These are phyloP conservation scores for Acropternis orthonyx DNA, from an alignment of 2,797 vertebrate genomes.

Conservation along the genomic window DNA sequence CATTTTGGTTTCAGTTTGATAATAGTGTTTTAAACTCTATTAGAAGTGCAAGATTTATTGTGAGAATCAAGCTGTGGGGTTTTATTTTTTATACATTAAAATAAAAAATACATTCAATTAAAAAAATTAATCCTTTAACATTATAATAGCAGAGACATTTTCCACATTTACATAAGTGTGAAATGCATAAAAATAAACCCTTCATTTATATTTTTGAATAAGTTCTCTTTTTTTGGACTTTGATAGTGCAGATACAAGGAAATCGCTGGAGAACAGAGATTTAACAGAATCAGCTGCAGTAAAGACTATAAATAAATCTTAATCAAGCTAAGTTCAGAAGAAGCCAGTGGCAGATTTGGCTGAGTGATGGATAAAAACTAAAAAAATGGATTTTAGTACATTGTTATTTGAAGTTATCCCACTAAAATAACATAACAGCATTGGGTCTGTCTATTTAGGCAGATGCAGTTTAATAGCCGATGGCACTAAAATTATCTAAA, in stretches of 20 bases:
- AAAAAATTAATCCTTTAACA: background rate
- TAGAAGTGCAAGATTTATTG: slow-evolving; percentile 3
- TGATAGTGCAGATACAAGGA: background rate
- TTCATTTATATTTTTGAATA: background rate
- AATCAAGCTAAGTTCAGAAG: background rate
- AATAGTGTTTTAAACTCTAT: background rate
- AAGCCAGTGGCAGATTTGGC: background rate
- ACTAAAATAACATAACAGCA: background rate
- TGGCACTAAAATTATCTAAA: background rate
- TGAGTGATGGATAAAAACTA: background rate
- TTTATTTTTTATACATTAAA: slow-evolving; percentile 6
- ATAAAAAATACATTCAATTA: background rate
- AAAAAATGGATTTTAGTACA: background rate
- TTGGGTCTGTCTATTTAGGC: background rate
- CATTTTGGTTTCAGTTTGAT: background rate
- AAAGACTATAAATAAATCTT: background rate
- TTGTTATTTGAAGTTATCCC: background rate
- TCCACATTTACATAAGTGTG: background rate
- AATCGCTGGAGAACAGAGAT: background rate
- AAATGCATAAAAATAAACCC: background rate
- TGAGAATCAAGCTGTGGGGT: background rate
- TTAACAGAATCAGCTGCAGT: background rate
- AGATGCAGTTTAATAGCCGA: background rate
- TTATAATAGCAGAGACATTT: background rate
- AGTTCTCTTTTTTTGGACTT: background rate